phyloP scores from a whole-genome alignment of 2,797 vertebrate species.

The Centroberyx gerrardi region DNA sequence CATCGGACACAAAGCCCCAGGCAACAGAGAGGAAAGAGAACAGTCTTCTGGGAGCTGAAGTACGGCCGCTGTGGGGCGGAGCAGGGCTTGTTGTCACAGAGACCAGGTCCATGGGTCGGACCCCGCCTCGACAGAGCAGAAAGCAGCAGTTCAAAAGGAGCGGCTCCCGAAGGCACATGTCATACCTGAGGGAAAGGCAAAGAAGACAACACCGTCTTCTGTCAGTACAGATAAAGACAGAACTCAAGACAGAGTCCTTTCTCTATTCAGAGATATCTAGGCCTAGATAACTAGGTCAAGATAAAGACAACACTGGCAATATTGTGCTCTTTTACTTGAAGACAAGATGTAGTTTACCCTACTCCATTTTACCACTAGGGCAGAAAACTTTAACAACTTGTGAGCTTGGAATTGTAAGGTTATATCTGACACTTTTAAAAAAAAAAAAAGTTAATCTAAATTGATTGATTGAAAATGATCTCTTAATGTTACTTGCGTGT shows the following conservation, averaged over 20 bases:
- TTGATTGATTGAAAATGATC: too few species aligned
- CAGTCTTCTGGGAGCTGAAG: constrained; percentile 80
- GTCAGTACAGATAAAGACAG: constrained; percentile 30
- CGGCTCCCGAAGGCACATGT: constrained; percentile 91
- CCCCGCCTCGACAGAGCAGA: constrained; percentile 91
- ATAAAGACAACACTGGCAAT: constrained; percentile 3
- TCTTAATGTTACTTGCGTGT: too few species aligned
- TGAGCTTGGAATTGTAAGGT: background rate
- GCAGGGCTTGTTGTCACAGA: constrained; percentile 90
- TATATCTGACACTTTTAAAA: background rate
- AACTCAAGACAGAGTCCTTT: constrained; percentile 21
- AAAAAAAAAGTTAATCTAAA: too few species aligned
- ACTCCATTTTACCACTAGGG: background rate
- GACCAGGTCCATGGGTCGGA: constrained; percentile 91
- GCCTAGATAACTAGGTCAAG: constrained; percentile 8
- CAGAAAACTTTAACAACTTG: background rate
- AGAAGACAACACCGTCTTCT: constrained; percentile 6
- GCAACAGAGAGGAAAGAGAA: constrained; percentile 96
- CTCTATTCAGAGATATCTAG: background rate
- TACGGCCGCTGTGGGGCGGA: constrained; percentile 76
- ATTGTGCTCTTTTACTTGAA: background rate
- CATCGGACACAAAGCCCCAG: constrained; percentile 96
- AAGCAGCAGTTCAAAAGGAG: constrained; percentile 94
- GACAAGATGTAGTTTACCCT: background rate
- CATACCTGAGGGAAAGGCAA: constrained; percentile 85